phyloP scores from a whole-genome alignment of 35 echinoderm and acorn worm species.

The Patiria miniata region DNA sequence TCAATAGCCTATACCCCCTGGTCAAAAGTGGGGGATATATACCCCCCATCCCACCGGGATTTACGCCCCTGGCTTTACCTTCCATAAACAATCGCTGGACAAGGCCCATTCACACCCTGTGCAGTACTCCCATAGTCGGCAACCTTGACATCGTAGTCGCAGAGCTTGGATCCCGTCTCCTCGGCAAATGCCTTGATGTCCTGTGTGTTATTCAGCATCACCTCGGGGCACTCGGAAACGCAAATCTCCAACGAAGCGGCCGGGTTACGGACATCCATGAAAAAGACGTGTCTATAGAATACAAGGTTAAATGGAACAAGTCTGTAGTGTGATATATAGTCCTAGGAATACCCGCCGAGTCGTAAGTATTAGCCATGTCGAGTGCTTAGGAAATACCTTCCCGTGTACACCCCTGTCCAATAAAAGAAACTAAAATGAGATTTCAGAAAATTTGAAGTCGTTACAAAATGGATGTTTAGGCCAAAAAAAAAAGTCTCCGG shows the following conservation, averaged over 20 bases:
- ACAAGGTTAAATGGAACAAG: not conserved
- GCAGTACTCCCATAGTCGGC: conserved; percentile 52
- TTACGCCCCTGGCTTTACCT: conserved; percentile 54
- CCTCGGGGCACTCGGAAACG: conserved; percentile 79
- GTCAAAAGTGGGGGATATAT: too few relatives aligned
- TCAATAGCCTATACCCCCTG: too few relatives aligned
- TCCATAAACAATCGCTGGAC: conserved; percentile 38
- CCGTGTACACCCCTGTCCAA: too few relatives aligned
- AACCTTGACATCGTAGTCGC: conserved; percentile 52
- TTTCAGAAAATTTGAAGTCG: too few relatives aligned
- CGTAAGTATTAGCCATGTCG: too few relatives aligned
- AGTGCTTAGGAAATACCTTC: too few relatives aligned
- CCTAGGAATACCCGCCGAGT: too few relatives aligned
- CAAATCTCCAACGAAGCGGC: conserved; percentile 76
- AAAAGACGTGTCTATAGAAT: conserved; percentile 74
- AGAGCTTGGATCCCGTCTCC: conserved; percentile 60
- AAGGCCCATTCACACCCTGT: conserved; percentile 58
- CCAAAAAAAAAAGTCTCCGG: too few relatives aligned
- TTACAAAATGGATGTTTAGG: too few relatives aligned
- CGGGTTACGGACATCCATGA: conserved; percentile 74
- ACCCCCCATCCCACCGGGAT: too few relatives aligned
- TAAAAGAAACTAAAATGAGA: too few relatives aligned
- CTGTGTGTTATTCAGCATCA: conserved; percentile 41
- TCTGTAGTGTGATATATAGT: too few relatives aligned
- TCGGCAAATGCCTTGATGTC: conserved; percentile 65